phyloP scores from a whole-genome alignment of 1,140 invertebrate species.

The Brachionus rotundiformis region DNA sequence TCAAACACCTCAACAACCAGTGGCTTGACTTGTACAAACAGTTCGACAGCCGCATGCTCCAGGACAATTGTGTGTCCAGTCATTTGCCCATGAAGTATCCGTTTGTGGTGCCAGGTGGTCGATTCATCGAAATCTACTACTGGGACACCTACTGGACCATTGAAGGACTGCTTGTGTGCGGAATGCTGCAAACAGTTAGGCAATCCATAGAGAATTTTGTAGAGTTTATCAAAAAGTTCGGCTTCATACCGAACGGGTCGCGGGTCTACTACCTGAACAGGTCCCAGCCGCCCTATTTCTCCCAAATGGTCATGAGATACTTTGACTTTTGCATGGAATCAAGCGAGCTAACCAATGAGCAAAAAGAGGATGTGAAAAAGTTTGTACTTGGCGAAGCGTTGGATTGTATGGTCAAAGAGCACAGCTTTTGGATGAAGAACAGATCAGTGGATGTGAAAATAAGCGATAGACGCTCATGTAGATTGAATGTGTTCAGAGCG shows the following conservation, averaged over 20 bases:
- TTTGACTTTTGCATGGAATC: slow-evolving; percentile 33
- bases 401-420: slow-evolving; percentile 5
- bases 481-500: slow-evolving; percentile 25
- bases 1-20: neutral
- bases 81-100: slow-evolving; percentile 50
- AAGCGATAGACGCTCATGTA: neutral
- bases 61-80: slow-evolving; percentile 26
- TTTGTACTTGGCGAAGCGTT: slow-evolving; percentile 6
- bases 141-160: slow-evolving; percentile 95
- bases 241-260: slow-evolving; percentile 85
- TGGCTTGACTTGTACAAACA: slow-evolving; percentile 44
- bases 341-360: neutral
- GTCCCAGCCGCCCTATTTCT: slow-evolving; percentile 82
- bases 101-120: slow-evolving; percentile 81
- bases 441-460: neutral
- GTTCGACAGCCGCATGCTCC: neutral
- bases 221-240: slow-evolving; percentile 61
- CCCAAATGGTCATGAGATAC: slow-evolving; percentile 71
- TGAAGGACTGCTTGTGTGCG: slow-evolving; percentile 77
- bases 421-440: slow-evolving; percentile 35
- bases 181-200: slow-evolving; percentile 76
- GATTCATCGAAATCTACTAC: slow-evolving; percentile 84
- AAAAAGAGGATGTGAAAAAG: neutral
- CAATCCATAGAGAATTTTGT: slow-evolving; percentile 69
- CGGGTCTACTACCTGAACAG: slow-evolving; percentile 79